Evolutionary conservation across 1,140 invertebrate genomes (phyloP), one percentile per base, ranked within the genome.

Genomic region (Campoletis sonorensis): DNA sequence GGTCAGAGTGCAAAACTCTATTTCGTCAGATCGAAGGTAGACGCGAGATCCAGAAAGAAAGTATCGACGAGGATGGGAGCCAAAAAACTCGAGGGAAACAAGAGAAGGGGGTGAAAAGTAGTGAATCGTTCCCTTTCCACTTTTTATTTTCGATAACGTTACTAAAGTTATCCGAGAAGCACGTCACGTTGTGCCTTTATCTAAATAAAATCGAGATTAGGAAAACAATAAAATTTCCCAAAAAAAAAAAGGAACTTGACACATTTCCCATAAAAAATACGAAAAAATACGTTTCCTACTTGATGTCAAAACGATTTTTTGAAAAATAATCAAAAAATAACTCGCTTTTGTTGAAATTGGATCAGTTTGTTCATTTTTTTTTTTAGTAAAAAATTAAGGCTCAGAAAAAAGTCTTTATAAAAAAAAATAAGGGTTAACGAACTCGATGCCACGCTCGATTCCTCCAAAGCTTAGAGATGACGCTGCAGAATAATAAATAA

Each of bases 1-100:
- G 40, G 71, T 73, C 40, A 26, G 40, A 73, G 71, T 73, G 71
- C 71, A 73, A 73, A 71, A 49, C 71, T 73, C 71, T 73, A 73
- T 49, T 73, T 73, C 71, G 40, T 51, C 21, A 26, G 71, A 73
- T 73, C 37, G 71, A 51, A 45, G 40, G 37, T 49, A 40, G 18
- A 73, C 2, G 27, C 33, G n/a, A 37, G 27, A 40, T 5, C 16
- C 2, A 51, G 71, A 21, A 21, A 51, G 71, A 49, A 73, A 49
- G 71, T 49, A 27, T 27, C 5, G n/a, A 71, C 26, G 8, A 0
- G 27, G 13, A 0, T 13, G 1, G 37, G 21, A 1, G 11, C 40
- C 16, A n/a, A 58, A 58, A 58, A 58, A 58, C 15, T 21, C 54
- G 54, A 21, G 21, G 21, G 40, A 73, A 45, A 73, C 71, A 40